Base-by-base conservation (phyloP, 1,140 invertebrate species). In the Anoplophora glabripennis region DNA sequence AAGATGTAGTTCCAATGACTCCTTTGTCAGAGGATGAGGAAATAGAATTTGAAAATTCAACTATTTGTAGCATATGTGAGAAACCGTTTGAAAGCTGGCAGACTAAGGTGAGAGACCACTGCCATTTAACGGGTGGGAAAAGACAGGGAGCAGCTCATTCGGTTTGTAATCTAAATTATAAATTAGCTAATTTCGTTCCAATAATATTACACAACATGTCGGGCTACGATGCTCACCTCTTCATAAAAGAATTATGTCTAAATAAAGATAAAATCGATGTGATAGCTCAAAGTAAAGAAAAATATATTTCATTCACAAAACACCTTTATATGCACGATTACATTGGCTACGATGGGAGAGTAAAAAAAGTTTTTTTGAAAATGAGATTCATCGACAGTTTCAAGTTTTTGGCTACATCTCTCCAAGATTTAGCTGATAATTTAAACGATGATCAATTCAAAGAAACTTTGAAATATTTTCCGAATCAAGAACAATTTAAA, bases 311-410 rank as follows among this genome's bases (percentile, higher is more conserved):
- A 36, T 66, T 68, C 37, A 53, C 45, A 15, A 69, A 70, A 63
- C 33, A 59, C 34, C 55, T 71, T 56, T 10, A 36, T 12, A 47
- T 68, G 35, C 34, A 57, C 52, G n/a, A 61, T 37, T 45, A 17
- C 52, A 9, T 28, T n/a, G 47, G 51, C 12, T 5, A 41, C 4
- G 12, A 47, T 46, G 21, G 21, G 1, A 61, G 48, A 34, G 14
- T 15, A 11, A 45, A 53, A 41, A 49, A 46, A n/a, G n/a, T n/a
- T 17, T 60, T 44, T 57, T 15, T 70, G 10, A 59, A 60, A 55
- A 49, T 74, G 33, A 47, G 66, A 36, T 75, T 75, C 62, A 37
- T 73, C 28, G 71, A 73, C 57, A 69, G 66, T 28, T 72, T 64
- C 66, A 42, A 62, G 51, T 74, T 74, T 54, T 63, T 74, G 60